Evolutionary conservation across 2,797 vertebrate species (phyloP), one percentile per base, ranked within the genome.

Genomic region (Parauchenoglanis ngamensis): DNA sequence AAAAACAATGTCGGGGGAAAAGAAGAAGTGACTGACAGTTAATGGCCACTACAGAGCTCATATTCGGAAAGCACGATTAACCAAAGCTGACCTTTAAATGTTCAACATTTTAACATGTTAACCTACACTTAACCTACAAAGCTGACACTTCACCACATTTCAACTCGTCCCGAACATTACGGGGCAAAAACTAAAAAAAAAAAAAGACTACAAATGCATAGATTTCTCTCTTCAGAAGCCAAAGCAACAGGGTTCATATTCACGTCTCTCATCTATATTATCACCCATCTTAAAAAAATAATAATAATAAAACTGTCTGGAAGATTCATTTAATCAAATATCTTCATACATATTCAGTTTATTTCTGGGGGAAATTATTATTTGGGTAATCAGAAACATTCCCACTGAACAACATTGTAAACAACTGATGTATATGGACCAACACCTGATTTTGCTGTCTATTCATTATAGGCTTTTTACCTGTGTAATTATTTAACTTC

Each of bases 21-120:
- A 83, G 63, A 68, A 83, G 46, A 83, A 83, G 63, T 68, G 63
- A 31, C 44, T 21, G 61, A 82, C 25, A 49, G 13, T 31, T 68
- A 12, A 83, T 31, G n/a, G 25, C 78, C 56, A n/a, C 10, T 68
- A 12, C 46, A 23, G 46, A 61, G 63, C 44, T 68, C 11, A 10
- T 19, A 19, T 17, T 81, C 17, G n/a, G 44, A 67, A 23, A 35
- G 3, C 11, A 83, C 15, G 10, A 12, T n/a, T 12, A 54, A 54
- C 81, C n/a, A 68, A 54, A 67, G 25, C 59, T 80, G 78, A 80
- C 31, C 56, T 82, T 67, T 49, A 44, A 44, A 61, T 46, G 7
- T 80, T 61, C 10, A 11, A 35, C 12, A 25, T 40, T 61, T 44
- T 25, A 12, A 81, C 79, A n/a, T 0, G 1, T 31, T 19, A 59